Conservation (phyloP, 2,888 invertebrate species). For the Aquatica leii region DNA sequence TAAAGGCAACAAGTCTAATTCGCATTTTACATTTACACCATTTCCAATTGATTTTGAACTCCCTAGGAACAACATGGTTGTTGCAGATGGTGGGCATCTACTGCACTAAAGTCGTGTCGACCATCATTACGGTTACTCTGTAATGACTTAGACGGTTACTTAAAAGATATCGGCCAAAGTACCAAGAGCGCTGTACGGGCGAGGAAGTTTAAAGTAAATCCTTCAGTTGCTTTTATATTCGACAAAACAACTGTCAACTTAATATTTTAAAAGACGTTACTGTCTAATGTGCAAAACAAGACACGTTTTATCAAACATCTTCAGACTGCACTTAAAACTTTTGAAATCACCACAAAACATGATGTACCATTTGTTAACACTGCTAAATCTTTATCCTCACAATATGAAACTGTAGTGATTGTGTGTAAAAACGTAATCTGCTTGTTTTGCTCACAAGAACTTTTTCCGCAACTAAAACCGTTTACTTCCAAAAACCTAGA, state of each 20-base stretch:
- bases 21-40: constrained; percentile 8
- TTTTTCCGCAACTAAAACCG: too few relatives aligned
- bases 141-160: constrained; percentile 5
- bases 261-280: too few relatives aligned
- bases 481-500: too few relatives aligned
- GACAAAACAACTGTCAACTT: neutral
- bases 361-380: too few relatives aligned
- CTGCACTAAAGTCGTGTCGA: neutral
- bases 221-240: neutral
- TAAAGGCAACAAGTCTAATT: constrained; percentile 2
- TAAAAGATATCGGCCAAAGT: constrained; percentile 3
- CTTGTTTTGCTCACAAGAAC: too few relatives aligned
- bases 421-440: too few relatives aligned
- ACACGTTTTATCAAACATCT: too few relatives aligned
- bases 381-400: too few relatives aligned
- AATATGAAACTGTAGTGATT: too few relatives aligned
- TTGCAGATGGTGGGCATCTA: constrained; percentile 9
- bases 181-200: neutral
- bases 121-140: constrained; percentile 7
- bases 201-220: neutral
- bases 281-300: too few relatives aligned
- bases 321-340: too few relatives aligned
- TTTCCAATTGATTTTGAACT: neutral
- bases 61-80: constrained; percentile 8
- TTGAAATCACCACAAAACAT: too few relatives aligned